phyloP scores from a whole-genome alignment of 2,888 invertebrate genomes.

The Chloromyia formosa region DNA sequence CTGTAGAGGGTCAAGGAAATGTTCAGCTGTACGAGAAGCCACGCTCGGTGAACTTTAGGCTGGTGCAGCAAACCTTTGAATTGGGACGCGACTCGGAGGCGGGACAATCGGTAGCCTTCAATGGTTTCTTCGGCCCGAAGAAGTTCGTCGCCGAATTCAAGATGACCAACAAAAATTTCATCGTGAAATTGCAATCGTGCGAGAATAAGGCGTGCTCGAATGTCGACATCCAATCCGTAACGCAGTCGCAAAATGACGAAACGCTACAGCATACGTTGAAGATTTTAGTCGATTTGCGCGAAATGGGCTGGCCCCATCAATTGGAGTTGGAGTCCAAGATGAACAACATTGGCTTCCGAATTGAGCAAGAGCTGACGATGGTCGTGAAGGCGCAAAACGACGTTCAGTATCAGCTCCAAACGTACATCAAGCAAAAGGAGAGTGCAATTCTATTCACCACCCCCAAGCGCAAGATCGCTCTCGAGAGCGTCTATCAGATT shows the following conservation, averaged over 20 bases:
- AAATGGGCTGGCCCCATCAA: constrained; percentile 78
- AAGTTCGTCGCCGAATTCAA: constrained; percentile 77
- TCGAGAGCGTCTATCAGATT: constrained; percentile 68
- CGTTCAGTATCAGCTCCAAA: constrained; percentile 75
- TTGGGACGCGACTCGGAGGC: constrained; percentile 70
- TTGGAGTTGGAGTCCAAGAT: constrained; percentile 76
- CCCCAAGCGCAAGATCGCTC: constrained; percentile 73
- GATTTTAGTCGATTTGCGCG: constrained; percentile 75
- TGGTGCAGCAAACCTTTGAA: constrained; percentile 72
- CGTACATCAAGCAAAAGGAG: constrained; percentile 71
- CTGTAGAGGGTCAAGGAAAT: constrained; percentile 79
- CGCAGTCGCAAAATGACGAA: constrained; percentile 54
- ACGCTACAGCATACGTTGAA: constrained; percentile 71
- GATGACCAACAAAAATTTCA: constrained; percentile 76
- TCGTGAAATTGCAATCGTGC: constrained; percentile 76
- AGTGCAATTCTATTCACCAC: constrained; percentile 72
- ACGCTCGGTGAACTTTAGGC: constrained; percentile 78
- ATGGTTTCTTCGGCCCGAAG: constrained; percentile 74
- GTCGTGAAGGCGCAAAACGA: constrained; percentile 75
- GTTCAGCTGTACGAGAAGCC: constrained; percentile 75
- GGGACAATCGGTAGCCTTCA: constrained; percentile 72
- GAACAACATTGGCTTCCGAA: constrained; percentile 66
- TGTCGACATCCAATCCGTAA: constrained; percentile 66
- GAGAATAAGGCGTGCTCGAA: constrained; percentile 83
- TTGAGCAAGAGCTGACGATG: constrained; percentile 76